Conservation (phyloP, 92 coral and sea anemone genomes). For the Pocillopora grandis region DNA sequence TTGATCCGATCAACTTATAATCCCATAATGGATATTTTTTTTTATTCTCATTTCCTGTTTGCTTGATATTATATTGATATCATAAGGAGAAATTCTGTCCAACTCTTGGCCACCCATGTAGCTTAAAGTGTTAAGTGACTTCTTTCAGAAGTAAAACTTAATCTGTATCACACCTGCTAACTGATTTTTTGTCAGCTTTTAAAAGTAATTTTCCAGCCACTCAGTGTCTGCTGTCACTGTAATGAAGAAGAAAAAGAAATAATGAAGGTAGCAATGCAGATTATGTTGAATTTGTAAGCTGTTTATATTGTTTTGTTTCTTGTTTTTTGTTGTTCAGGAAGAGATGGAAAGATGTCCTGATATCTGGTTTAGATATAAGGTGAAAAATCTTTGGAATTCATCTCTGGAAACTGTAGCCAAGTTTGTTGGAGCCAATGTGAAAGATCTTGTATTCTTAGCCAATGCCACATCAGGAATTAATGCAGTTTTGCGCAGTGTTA, state of each 20-base stretch:
- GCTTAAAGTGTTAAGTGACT: too few species aligned
- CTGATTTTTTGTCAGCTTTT: not conserved
- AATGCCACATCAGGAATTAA: slow-evolving; percentile 76
- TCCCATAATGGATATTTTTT: too few species aligned
- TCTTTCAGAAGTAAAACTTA: too few species aligned
- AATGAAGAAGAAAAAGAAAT: not conserved
- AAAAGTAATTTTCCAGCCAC: not conserved
- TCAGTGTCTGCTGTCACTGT: not conserved
- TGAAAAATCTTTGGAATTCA: slow-evolving; percentile 49
- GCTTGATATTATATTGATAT: too few species aligned
- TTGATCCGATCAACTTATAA: too few species aligned
- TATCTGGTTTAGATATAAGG: slow-evolving; percentile 46
- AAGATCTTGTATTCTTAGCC: slow-evolving; percentile 67
- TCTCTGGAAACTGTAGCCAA: slow-evolving; percentile 57
- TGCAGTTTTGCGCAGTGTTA: slow-evolving; percentile 59
- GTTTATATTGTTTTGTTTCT: not conserved
- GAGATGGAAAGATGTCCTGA: slow-evolving; percentile 65
- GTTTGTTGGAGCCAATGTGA: slow-evolving; percentile 62
- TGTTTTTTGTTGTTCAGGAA: slow-evolving; percentile 34
- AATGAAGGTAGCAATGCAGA: not conserved
- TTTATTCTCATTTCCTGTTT: too few species aligned
- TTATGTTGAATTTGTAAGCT: too few species aligned
- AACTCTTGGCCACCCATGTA: too few species aligned
- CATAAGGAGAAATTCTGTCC: too few species aligned
- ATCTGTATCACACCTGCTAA: not conserved